Base-by-base conservation (phyloP, 2,888 invertebrate species). In the Sinhomidia bicolor region DNA sequence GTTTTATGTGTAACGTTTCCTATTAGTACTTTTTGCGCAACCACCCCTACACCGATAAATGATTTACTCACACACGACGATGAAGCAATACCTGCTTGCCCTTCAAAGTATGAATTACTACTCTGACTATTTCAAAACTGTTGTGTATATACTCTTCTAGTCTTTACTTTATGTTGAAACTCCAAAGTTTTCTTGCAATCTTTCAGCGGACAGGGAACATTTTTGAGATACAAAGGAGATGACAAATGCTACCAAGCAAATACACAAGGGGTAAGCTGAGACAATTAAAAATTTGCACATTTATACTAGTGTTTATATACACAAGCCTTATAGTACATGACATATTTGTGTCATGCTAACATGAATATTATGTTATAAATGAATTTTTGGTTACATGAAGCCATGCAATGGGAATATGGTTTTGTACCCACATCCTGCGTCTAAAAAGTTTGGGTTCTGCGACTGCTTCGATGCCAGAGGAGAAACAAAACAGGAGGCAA, bases 381-480 rank as follows among this genome's bases (percentile, higher is more conserved):
- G 36, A 14, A 20, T 81, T 41, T 20, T 36, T 36, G 36, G 36
- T 36, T 36, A 36, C 4, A 14, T 78, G 3, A 6, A 88, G 88
- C 88, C 88, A 26, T 88, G 88, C 23, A 44, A 65, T n/a, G 6
- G 6, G 26, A 89, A 89, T 47, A 90, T 90, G 90, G 32, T 90
- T 7, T 81, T 89, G 6, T 90, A 78, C 62, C 90, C 90, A 12
- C 89, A 89, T 57, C 90, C 89, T 26, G 12, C 62, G 7, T 81
- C 68, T 6, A 78, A 78, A 23, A 62, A 23, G 14, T 84, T 80
- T 60, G 91, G 90, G 71, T 90, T 90, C 32, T 91, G 91, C 71
- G 91, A 91, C 32, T 91, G 91, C 41, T 91, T 89, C 41, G 91
- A 91, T 57, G 91, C 91, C 7, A 23, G 90, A 62, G 62, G 71